Evolutionary conservation across 2,797 vertebrate genomes (phyloP).

Genomic region (Microcaecilia unicolor): DNA sequence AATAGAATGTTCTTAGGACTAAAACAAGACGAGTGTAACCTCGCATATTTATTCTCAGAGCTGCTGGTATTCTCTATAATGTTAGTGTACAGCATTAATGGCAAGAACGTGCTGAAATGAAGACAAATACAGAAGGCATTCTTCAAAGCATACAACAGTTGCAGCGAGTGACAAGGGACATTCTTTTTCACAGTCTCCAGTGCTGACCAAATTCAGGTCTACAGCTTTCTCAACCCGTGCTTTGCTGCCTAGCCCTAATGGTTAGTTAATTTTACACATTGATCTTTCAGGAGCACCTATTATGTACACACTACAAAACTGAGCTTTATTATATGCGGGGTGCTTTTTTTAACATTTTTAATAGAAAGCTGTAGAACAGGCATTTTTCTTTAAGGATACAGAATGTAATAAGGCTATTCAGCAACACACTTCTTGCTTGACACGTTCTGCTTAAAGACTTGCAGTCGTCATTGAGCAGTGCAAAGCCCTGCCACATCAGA

Average conservation of each 20-base stretch:
- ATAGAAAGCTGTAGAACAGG: slow-evolving; percentile 6
- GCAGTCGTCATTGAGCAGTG: slow-evolving; percentile 17
- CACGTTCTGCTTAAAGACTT: slow-evolving; percentile 20
- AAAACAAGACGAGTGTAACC: slow-evolving; percentile 48
- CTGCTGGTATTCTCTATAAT: slow-evolving; percentile 41
- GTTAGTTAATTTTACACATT: background rate
- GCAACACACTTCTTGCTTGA: slow-evolving; percentile 13
- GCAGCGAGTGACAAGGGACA: slow-evolving; percentile 40
- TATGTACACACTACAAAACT: slow-evolving; percentile 24
- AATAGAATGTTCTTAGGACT: slow-evolving; percentile 47
- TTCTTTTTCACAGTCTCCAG: slow-evolving; percentile 45
- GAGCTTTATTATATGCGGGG: slow-evolving; percentile 17
- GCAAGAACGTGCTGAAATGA: slow-evolving; percentile 43
- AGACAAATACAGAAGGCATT: slow-evolving; percentile 47
- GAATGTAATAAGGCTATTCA: slow-evolving; percentile 22
- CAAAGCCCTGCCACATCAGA: slow-evolving; percentile 22
- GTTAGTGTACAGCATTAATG: slow-evolving; percentile 37
- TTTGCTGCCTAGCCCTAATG: slow-evolving; percentile 19
- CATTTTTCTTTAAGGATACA: too few species aligned
- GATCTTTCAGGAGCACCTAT: slow-evolving; percentile 14
- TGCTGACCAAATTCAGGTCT: slow-evolving; percentile 52
- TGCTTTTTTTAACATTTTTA: too few species aligned
- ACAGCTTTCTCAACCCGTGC: slow-evolving; percentile 15
- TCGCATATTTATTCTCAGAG: slow-evolving; percentile 40
- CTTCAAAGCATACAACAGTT: slow-evolving; percentile 49